These are phyloP conservation scores for Gryllus longicercus DNA, from an alignment of 2,888 invertebrate genomes.

Conservation along the genomic window DNA sequence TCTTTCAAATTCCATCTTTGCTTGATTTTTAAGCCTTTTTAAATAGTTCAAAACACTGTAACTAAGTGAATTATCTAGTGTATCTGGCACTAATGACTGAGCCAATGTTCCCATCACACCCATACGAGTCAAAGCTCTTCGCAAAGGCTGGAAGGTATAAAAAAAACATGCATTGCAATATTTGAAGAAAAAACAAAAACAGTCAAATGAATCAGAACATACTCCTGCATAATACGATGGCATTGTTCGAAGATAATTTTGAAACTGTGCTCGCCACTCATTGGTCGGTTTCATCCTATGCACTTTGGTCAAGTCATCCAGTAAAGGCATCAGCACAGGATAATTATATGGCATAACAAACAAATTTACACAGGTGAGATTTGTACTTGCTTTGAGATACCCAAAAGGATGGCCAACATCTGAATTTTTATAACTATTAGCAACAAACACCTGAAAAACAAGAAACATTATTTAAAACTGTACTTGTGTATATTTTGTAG, in stretches of 20 bases:
- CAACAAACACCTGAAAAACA: slow-evolving; percentile 70
- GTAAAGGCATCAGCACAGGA: slow-evolving; percentile 83
- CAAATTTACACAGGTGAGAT: slow-evolving; percentile 88
- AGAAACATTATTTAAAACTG: slow-evolving; percentile 2
- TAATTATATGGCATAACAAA: slow-evolving; percentile 99
- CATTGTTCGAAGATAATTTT: slow-evolving; percentile 92
- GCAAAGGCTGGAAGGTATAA: slow-evolving; percentile 65
- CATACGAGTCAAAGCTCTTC: slow-evolving; percentile 87
- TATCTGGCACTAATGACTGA: slow-evolving; percentile 85
- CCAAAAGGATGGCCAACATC: slow-evolving; percentile 95
- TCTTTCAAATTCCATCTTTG: slow-evolving; percentile 82
- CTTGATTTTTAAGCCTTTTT: slow-evolving; percentile 92
- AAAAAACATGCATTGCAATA: slow-evolving; percentile 22
- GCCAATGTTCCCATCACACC: slow-evolving; percentile 79
- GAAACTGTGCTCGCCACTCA: slow-evolving; percentile 90
- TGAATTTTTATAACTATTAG: slow-evolving; percentile 83
- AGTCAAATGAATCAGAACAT: slow-evolving; percentile 42
- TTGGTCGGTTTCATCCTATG: slow-evolving; percentile 87
- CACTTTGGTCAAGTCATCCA: slow-evolving; percentile 91
- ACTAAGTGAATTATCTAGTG: slow-evolving; percentile 86
- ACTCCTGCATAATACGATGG: slow-evolving; percentile 90
- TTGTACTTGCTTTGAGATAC: slow-evolving; percentile 93
- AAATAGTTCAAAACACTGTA: slow-evolving; percentile 91
- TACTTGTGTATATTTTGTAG: neutral
- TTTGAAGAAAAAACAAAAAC: neutral